Percentiles rank a stretch among this genome's conserved stretches.
Evolutionary conservation across 2,888 invertebrate genomes (phyloP).

Genomic region (Tigriopus californicus): DNA sequence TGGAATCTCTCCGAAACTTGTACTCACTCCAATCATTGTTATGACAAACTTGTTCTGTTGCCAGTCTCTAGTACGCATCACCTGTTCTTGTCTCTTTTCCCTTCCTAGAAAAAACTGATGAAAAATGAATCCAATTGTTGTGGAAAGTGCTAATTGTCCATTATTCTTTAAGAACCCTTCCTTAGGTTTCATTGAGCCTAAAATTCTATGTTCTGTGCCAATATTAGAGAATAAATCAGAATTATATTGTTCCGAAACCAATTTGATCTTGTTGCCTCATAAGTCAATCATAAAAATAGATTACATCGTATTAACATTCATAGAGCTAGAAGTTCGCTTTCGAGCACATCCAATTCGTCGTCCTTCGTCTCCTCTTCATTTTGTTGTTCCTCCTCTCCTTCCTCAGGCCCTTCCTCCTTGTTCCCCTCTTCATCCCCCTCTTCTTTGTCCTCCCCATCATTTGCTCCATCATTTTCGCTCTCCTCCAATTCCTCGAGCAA

Average conservation of each 20-base stretch:
- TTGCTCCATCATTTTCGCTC: neutral
- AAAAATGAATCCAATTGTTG: too few species aligned
- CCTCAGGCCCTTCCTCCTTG: neutral
- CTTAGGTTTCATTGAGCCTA: too few species aligned
- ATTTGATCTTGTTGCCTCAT: neutral
- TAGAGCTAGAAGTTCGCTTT: neutral
- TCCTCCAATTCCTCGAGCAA: neutral
- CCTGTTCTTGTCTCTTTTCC: too few species aligned
- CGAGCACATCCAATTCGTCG: neutral
- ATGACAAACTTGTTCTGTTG: too few species aligned
- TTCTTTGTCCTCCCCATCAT: neutral
- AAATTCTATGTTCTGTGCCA: too few species aligned
- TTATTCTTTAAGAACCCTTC: too few species aligned
- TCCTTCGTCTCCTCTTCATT: neutral
- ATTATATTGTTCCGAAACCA: neutral
- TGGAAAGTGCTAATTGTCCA: too few species aligned
- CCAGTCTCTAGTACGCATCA: too few species aligned
- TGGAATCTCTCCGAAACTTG: too few species aligned
- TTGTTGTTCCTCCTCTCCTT: neutral
- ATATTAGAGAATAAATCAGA: too few species aligned
- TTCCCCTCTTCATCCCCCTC: conserved; percentile 8
- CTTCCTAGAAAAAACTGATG: too few species aligned
- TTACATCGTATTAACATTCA: neutral
- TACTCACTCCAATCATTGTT: too few species aligned
- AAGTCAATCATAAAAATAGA: neutral